Evolutionary conservation across 2,797 vertebrate species (phyloP), one percentile per base, ranked within the genome.

Genomic region (Gorsachius magnificus): DNA sequence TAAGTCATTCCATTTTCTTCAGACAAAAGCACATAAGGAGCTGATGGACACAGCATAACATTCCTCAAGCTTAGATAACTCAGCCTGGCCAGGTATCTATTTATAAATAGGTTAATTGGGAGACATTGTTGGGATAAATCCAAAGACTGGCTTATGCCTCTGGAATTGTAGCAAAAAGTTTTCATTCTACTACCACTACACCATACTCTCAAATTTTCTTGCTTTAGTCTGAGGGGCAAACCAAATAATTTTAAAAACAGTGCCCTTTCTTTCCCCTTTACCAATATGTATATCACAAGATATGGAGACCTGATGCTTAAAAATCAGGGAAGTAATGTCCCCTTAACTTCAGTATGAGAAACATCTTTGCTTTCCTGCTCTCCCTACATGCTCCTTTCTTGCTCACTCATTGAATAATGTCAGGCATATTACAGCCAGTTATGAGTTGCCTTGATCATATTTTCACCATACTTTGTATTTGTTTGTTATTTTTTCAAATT

Each of bases 271-370:
- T 83, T 56, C 63, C 15, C 11, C 18, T 80, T 57, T 66, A 63
- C 15, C 31, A 80, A 22, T 43, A 41, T 19, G 38, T 11, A 5
- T 36, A 14, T 76, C 16, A 66, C 17, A 80, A 58, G 28, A 22
- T n/a, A 61, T 1, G 2, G 22, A 63, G 24, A 63, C 2, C 13
- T n/a, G 26, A 38, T 35, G 25, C 16, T 50, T 56, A 65, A 65
- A 64, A 83, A 45, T 13, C 25, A 38, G 33, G 33, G 18, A 76
- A 66, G 1, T 29, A 16, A 38, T 61, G 11, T 54, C 13, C 3
- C 15, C 1, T 0, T 65, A 46, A 51, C 0, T 0, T 14, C 53
- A 16, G 8, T 58, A 33, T n/a, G 11, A 84, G 54, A 72, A 66
- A 64, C 6, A 1, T 35, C 38, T 80, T 93, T 54, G 19, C 6